Evolutionary conservation across 2,113 vertebrate species (phyloP).

Genomic region (Silurus meridionalis): DNA sequence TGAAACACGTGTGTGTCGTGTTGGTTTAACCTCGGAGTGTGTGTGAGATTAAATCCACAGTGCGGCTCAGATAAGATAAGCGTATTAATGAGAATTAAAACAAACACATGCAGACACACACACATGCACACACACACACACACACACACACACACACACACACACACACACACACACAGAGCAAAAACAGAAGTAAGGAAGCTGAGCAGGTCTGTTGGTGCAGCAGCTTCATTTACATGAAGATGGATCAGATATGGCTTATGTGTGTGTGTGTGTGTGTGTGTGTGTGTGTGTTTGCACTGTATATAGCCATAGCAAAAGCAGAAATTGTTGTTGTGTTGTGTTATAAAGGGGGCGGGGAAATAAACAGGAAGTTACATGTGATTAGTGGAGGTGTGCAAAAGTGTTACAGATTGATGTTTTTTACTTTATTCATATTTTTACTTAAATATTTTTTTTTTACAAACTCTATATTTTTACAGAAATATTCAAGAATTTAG

Average conservation of each 20-base stretch:
- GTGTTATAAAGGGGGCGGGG: background rate
- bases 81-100: constrained; percentile 16
- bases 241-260: constrained; percentile 26
- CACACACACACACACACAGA: constrained; percentile 12
- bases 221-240: constrained; percentile 42
- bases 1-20: background rate
- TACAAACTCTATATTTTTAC: background rate
- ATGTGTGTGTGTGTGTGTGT: background rate
- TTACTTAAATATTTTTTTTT: background rate
- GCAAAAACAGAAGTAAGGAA: constrained; percentile 20
- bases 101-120: background rate
- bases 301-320: background rate
- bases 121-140: constrained; percentile 21
- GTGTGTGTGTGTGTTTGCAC: background rate
- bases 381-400: background rate
- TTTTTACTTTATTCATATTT: no score
- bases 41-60: constrained; percentile 26
- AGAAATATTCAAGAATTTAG: background rate
- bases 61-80: constrained; percentile 35
- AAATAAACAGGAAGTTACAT: constrained; percentile 2
- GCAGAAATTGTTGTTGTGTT: background rate
- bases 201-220: constrained; percentile 22
- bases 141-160: constrained; percentile 1
- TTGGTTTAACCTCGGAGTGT: background rate
- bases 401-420: background rate